phyloP scores from a whole-genome alignment of 2,113 vertebrate genomes.

The Urocynchramus pylzowi region DNA sequence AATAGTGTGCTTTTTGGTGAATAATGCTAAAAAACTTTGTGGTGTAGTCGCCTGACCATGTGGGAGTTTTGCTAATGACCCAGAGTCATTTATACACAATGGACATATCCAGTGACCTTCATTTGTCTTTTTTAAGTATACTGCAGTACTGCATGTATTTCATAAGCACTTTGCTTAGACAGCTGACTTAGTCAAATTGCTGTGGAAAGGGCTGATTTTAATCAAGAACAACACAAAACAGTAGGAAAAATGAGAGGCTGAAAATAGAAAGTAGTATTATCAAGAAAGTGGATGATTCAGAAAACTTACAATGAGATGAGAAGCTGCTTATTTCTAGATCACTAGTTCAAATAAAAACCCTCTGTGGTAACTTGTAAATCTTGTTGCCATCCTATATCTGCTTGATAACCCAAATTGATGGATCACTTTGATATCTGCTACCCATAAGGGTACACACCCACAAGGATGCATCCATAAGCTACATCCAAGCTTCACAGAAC shows the following conservation, averaged over 20 bases:
- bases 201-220: constrained; percentile 40
- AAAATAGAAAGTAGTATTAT: constrained; percentile 50
- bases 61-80: background rate
- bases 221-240: constrained; percentile 42
- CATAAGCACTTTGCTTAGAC: background rate
- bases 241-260: background rate
- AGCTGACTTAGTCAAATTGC: constrained; percentile 23
- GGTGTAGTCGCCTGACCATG: background rate
- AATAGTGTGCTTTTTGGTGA: background rate
- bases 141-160: constrained; percentile 21
- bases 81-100: background rate
- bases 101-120: constrained; percentile 7
- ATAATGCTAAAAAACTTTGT: background rate
- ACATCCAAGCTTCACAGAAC: background rate
- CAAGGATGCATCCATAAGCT: background rate
- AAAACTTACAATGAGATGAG: constrained; percentile 3
- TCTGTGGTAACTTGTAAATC: background rate
- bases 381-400: background rate
- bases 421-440: background rate
- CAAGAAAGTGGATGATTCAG: constrained; percentile 34
- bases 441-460: background rate
- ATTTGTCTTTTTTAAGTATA: constrained; percentile 8
- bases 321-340: background rate
- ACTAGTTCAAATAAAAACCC: background rate
- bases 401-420: background rate